Base-by-base conservation (phyloP, 2,113 vertebrate species). In the Mugil cephalus region DNA sequence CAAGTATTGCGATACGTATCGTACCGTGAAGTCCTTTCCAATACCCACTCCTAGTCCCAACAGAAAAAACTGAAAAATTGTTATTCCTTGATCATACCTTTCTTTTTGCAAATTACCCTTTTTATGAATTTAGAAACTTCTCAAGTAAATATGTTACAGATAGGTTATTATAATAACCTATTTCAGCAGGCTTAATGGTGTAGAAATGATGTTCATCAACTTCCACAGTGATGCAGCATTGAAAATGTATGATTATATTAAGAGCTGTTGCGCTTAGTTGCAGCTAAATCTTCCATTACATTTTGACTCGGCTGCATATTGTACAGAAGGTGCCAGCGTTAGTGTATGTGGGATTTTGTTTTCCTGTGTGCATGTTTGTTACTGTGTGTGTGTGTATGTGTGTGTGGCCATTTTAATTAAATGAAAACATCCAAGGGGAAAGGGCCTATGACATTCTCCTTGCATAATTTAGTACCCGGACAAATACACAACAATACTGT, bases 331-430 rank as follows among this genome's bases (percentile, higher is more conserved):
- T 14, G 50, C 40, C 7, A 48, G 12, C 34, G 12, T 55, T 47
- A 9, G 15, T 36, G 30, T 62, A 34, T 14, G 21, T 24, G 1
- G 18, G 2, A 2, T 19, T 50, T 8, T 48, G 70, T 70, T 76
- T 60, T 30, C 38, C 38, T 70, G 8, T 19, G 17, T 30, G 18
- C 21, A n/a, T 36, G n/a, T 73, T 74, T 79, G 45, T 72, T 4
- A 5, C 8, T n/a, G 15, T 35, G 55, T 58, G n/a, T n/a, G n/a
- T n/a, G n/a, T n/a, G n/a, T n/a, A n/a, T n/a, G n/a, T 10, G 15
- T 40, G 30, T 17, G 17, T 72, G 46, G 30, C 68, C 45, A 50
- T 47, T 79, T 74, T 80, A 85, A 87, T 87, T 80, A 82, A 84
- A 78, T 76, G 64, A 80, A 82, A 86, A 84, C 63, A 79, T 79